phyloP scores from a whole-genome alignment of 1,140 invertebrate species.

The Tribolium madens region DNA sequence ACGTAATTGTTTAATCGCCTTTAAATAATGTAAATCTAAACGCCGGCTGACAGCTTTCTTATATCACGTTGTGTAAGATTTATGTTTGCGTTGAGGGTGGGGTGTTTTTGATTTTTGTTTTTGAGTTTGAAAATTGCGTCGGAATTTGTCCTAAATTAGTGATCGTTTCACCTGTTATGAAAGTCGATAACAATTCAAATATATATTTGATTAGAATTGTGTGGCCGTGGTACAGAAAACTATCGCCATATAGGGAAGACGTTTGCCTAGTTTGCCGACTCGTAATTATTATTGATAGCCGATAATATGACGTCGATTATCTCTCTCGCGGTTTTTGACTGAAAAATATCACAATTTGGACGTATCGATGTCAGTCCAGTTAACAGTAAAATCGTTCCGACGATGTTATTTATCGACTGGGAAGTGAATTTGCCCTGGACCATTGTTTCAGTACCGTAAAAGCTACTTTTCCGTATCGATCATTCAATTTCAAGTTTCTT shows the following conservation, averaged over 20 bases:
- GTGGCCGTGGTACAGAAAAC: constrained; percentile 58
- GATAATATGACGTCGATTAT: constrained; percentile 13
- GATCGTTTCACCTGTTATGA: constrained; percentile 51
- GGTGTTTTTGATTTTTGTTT: background rate
- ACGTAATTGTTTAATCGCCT: constrained; percentile 37
- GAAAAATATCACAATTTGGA: constrained; percentile 8
- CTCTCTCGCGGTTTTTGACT: background rate
- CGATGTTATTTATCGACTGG: constrained; percentile 13
- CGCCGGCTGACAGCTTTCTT: constrained; percentile 21
- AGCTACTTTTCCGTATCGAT: constrained; percentile 22
- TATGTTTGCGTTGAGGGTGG: constrained; percentile 9
- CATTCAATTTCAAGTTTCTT: constrained; percentile 29
- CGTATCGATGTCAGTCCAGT: constrained; percentile 21
- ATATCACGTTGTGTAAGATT: constrained; percentile 34
- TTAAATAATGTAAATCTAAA: constrained; percentile 40
- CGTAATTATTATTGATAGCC: constrained; percentile 58
- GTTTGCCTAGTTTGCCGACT: constrained; percentile 57
- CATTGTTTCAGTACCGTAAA: constrained; percentile 23
- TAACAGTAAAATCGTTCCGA: constrained; percentile 21
- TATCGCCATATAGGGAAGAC: constrained; percentile 58
- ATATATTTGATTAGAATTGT: constrained; percentile 56
- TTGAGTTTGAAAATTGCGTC: constrained; percentile 1
- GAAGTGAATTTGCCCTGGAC: constrained; percentile 7
- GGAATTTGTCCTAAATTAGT: constrained; percentile 47
- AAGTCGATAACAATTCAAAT: constrained; percentile 53